Evolutionary conservation across 2,888 invertebrate genomes (phyloP).

Genomic region (Aphidius colemani): DNA sequence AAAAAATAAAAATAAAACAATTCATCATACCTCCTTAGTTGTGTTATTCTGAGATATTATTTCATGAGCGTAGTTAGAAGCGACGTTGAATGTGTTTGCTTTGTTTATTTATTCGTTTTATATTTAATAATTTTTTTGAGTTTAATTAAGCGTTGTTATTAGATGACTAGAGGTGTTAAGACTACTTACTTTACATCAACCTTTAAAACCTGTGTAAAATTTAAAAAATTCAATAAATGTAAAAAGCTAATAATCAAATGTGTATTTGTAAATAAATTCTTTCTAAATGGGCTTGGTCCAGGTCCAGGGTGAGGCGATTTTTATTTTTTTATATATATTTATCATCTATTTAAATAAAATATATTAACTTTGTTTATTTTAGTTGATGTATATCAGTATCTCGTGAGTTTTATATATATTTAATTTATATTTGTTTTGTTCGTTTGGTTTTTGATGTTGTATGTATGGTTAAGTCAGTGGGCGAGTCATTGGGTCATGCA

Average conservation of each 20-base stretch:
- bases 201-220: constrained; percentile 48
- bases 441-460: no score
- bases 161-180: constrained; percentile 55
- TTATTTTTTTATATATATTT: no score
- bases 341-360: no score
- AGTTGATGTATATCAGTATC: no score
- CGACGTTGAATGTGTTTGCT: constrained; percentile 33
- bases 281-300: not conserved
- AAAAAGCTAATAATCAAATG: constrained; percentile 41
- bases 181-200: constrained; percentile 48
- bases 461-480: constrained; percentile 15
- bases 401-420: no score
- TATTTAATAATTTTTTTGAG: constrained; percentile 31
- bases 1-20: no score
- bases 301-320: no score
- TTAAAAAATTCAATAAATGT: constrained; percentile 34
- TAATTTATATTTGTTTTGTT: no score
- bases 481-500: constrained; percentile 38
- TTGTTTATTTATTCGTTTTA: constrained; percentile 20
- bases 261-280: constrained; percentile 1
- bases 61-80: constrained; percentile 43
- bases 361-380: no score
- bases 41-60: constrained; percentile 33
- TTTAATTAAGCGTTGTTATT: constrained; percentile 51
- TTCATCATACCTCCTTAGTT: constrained; percentile 29